Percentiles rank a stretch among this genome's conserved stretches.
Evolutionary conservation across 2,113 vertebrate genomes (phyloP).

Genomic region (Tenebrosternarchus preto): DNA sequence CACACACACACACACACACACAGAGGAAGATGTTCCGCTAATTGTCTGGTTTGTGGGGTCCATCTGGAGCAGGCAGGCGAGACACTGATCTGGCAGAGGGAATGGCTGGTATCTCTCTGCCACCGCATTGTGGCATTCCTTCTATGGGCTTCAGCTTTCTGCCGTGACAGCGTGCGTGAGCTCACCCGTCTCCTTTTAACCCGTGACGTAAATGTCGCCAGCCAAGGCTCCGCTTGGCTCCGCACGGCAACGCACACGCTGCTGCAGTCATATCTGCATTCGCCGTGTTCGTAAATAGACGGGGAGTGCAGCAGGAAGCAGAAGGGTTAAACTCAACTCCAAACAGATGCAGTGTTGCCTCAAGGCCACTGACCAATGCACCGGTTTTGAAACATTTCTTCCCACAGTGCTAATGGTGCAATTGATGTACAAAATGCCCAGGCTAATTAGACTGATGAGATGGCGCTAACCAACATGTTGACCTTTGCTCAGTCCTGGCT

Average conservation of each 20-base stretch:
- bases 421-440: not conserved
- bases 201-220: slow-evolving; percentile 68
- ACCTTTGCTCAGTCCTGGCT: no score
- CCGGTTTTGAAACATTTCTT: not conserved
- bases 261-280: slow-evolving; percentile 61
- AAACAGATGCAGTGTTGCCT: not conserved
- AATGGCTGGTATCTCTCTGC: slow-evolving; percentile 73
- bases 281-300: slow-evolving; percentile 42
- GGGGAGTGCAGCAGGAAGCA: not conserved
- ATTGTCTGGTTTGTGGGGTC: slow-evolving; percentile 47
- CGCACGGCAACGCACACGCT: slow-evolving; percentile 47
- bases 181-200: slow-evolving; percentile 70
- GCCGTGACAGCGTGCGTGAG: slow-evolving; percentile 51
- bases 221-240: slow-evolving; percentile 45
- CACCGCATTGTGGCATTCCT: slow-evolving; percentile 67
- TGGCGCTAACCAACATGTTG: not conserved
- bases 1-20: not conserved
- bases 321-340: slow-evolving; percentile 26
- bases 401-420: not conserved
- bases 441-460: not conserved
- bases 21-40: slow-evolving; percentile 27
- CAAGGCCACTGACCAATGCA: not conserved
- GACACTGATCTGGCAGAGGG: slow-evolving; percentile 55
- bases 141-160: slow-evolving; percentile 66
- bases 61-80: slow-evolving; percentile 32